Evolutionary conservation across 2,113 vertebrate species (phyloP).

Genomic region (Shinisaurus crocodilurus): DNA sequence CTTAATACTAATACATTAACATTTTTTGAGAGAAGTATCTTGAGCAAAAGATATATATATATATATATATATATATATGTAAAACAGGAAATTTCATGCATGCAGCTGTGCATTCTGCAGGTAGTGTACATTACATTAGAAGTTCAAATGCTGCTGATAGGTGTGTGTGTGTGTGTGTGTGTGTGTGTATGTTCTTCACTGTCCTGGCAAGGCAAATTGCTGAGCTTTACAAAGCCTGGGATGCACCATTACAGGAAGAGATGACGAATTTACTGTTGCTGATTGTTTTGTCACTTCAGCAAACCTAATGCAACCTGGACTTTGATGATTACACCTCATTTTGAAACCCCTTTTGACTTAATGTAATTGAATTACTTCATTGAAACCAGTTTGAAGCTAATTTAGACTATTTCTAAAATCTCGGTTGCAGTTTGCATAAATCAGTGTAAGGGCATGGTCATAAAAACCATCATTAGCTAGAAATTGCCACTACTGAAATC

Average conservation of each 20-base stretch:
- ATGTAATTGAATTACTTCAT: constrained; percentile 39
- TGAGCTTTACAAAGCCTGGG: background rate
- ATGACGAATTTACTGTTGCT: constrained; percentile 35
- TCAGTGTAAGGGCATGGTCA: constrained; percentile 4
- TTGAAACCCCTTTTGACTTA: constrained; percentile 51
- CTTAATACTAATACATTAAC: background rate
- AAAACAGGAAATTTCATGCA: background rate
- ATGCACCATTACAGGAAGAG: constrained; percentile 28
- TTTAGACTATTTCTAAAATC: constrained; percentile 10
- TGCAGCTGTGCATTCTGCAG: constrained; percentile 1
- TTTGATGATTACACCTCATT: constrained; percentile 1
- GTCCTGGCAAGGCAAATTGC: constrained; percentile 21
- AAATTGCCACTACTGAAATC: constrained; percentile 52
- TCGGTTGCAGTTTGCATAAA: constrained; percentile 45
- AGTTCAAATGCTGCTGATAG: constrained; percentile 32
- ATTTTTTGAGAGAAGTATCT: background rate
- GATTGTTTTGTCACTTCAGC: constrained; percentile 49
- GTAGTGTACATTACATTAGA: accelerated
- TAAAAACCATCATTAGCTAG: constrained; percentile 50
- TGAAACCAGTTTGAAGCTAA: constrained; percentile 30
- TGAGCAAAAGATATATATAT: background rate
- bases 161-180: background rate
- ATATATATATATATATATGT: no score
- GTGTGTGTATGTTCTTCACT: constrained; percentile 12
- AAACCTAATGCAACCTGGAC: constrained; percentile 39